phyloP scores from a whole-genome alignment of 2,888 invertebrate species.

The Epicampocera succincta region DNA sequence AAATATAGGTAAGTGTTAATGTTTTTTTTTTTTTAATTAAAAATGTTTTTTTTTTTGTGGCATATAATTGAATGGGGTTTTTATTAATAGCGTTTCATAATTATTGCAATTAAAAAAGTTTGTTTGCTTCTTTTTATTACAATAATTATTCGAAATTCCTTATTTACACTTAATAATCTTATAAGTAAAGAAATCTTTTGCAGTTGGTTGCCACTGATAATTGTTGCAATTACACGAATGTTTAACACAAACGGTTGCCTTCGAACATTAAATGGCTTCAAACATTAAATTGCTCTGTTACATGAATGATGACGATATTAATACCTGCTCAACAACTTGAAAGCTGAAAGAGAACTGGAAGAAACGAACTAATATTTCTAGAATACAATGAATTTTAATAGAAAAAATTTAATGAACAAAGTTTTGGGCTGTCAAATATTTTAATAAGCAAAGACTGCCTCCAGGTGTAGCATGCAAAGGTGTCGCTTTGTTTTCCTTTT shows the following conservation, averaged over 20 bases:
- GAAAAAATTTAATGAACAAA: neutral
- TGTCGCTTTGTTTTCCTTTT: too few relatives aligned
- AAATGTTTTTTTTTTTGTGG: neutral
- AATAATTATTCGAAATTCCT: slow-evolving; percentile 35
- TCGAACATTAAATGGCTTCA: slow-evolving; percentile 29
- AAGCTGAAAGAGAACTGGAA: too few relatives aligned
- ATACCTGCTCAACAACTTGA: neutral
- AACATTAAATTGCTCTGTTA: slow-evolving; percentile 44
- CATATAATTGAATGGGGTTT: neutral
- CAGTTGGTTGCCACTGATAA: slow-evolving; percentile 49
- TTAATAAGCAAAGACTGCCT: too few relatives aligned
- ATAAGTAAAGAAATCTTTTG: slow-evolving; percentile 34
- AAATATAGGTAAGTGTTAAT: slow-evolving; percentile 85
- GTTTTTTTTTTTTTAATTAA: neutral
- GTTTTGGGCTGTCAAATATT: neutral
- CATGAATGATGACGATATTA: slow-evolving; percentile 16
- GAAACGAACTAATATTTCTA: too few relatives aligned
- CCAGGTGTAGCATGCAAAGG: too few relatives aligned
- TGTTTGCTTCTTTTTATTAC: neutral
- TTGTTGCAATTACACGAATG: slow-evolving; percentile 44
- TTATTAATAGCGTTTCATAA: neutral
- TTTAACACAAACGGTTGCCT: slow-evolving; percentile 40
- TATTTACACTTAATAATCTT: slow-evolving; percentile 52
- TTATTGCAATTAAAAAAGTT: slow-evolving; percentile 3
- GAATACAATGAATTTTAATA: neutral